Evolutionary conservation across 2,113 vertebrate species (phyloP).

Genomic region (Phrynosoma platyrhinos): DNA sequence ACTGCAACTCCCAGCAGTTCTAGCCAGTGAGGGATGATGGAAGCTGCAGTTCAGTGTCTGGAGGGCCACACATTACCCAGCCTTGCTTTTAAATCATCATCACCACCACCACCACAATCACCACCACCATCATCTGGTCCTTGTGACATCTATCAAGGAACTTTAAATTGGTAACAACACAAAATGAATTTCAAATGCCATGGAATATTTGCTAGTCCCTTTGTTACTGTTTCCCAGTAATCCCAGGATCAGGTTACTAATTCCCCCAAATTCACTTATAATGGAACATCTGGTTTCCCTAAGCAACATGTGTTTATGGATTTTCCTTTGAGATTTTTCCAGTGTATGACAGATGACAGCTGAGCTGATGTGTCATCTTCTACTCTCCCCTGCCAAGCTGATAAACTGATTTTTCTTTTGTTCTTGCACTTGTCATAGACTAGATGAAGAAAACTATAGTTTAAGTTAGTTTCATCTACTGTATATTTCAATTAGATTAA

Average conservation of each 20-base stretch:
- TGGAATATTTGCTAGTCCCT: neutral
- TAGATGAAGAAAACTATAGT: neutral
- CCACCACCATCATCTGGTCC: neutral
- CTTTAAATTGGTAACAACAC: conserved; percentile 39
- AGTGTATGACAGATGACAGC: neutral
- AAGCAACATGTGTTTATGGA: neutral
- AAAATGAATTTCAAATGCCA: conserved; percentile 7
- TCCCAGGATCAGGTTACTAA: neutral
- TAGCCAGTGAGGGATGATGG: neutral
- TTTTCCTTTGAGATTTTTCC: conserved; percentile 8
- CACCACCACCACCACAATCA: neutral
- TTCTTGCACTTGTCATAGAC: neutral
- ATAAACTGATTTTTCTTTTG: neutral
- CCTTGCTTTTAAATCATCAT: neutral
- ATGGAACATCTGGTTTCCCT: conserved; percentile 29
- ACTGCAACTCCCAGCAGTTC: neutral
- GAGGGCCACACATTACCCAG: neutral
- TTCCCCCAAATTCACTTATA: conserved; percentile 18
- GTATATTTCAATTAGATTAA: neutral
- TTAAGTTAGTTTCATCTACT: neutral
- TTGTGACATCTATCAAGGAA: accelerated
- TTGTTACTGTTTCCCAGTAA: conserved; percentile 9
- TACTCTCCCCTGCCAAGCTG: conserved; percentile 11
- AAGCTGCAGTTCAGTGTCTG: neutral
- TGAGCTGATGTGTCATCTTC: neutral